These are phyloP conservation scores for Bathynomus jamesi DNA, from an alignment of 1,140 invertebrate species.

Conservation along the genomic window DNA sequence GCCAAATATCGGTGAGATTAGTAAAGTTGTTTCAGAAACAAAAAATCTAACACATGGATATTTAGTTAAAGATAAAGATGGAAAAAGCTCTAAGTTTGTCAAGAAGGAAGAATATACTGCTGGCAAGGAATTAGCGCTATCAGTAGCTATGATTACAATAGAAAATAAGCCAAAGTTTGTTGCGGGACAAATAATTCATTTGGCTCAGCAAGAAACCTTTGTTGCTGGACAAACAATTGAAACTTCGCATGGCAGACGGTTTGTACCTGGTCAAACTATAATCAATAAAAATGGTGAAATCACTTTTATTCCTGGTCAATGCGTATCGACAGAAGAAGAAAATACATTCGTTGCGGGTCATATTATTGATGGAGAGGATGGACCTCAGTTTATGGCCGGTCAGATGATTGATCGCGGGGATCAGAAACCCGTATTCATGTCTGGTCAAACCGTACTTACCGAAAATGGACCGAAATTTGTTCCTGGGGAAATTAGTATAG, in stretches of 20 bases:
- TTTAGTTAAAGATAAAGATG: slow-evolving; percentile 29
- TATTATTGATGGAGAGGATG: slow-evolving; percentile 58
- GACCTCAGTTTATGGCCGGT: slow-evolving; percentile 60
- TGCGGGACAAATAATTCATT: slow-evolving; percentile 41
- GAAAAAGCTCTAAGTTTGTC: slow-evolving; percentile 29
- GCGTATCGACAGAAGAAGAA: slow-evolving; percentile 18
- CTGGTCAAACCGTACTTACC: slow-evolving; percentile 57
- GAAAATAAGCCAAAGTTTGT: slow-evolving; percentile 50
- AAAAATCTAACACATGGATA: slow-evolving; percentile 37
- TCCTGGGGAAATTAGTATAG: slow-evolving; percentile 47
- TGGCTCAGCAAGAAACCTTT: slow-evolving; percentile 38
- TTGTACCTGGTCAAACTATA: slow-evolving; percentile 39
- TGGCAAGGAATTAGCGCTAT: slow-evolving; percentile 49
- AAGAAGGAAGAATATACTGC: slow-evolving; percentile 43
- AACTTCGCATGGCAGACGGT: slow-evolving; percentile 37
- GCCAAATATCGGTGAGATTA: slow-evolving; percentile 27
- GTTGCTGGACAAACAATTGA: slow-evolving; percentile 43
- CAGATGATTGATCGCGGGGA: slow-evolving; percentile 59
- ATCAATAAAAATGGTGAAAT: slow-evolving; percentile 24
- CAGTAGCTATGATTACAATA: slow-evolving; percentile 57
- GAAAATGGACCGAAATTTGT: slow-evolving; percentile 60
- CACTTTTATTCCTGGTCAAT: slow-evolving; percentile 35
- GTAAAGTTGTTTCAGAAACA: slow-evolving; percentile 14
- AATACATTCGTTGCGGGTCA: slow-evolving; percentile 43
- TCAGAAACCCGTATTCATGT: slow-evolving; percentile 41